A percentile compares a stretch with the other conserved stretches of the same genome.
These are phyloP conservation scores for Caerostris darwini DNA, from an alignment of 1,140 invertebrate genomes.

Conservation along the genomic window DNA sequence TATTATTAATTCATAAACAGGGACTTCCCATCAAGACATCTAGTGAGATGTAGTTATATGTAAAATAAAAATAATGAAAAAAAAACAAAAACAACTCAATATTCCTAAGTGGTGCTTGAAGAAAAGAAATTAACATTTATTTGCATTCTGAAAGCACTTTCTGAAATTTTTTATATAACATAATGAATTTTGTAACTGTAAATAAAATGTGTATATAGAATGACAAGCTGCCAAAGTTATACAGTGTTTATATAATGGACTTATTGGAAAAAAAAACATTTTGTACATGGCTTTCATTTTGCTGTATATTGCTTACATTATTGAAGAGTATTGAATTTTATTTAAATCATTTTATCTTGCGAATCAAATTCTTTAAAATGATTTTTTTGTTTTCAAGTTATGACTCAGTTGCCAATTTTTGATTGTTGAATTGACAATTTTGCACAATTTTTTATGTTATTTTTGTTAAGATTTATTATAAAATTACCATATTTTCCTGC, in stretches of 20 bases:
- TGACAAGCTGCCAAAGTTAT: slow-evolving; percentile 33
- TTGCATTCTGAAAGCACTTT: slow-evolving; percentile 53
- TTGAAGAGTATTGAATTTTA: slow-evolving; percentile 40
- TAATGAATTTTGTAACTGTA: slow-evolving; percentile 67
- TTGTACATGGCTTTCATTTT: slow-evolving; percentile 47
- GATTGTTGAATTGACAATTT: slow-evolving; percentile 34
- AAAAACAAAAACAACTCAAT: neutral
- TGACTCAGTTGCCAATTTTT: slow-evolving; percentile 39
- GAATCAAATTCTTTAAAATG: neutral
- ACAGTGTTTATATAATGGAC: slow-evolving; percentile 53
- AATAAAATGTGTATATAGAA: slow-evolving; percentile 1
- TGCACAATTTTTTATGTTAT: slow-evolving; percentile 62
- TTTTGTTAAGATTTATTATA: slow-evolving; percentile 43
- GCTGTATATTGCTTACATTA: slow-evolving; percentile 48
- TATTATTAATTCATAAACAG: slow-evolving; percentile 34
- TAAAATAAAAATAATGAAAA: neutral
- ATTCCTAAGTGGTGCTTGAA: slow-evolving; percentile 74
- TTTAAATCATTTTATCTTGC: slow-evolving; percentile 26
- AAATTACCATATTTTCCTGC: neutral
- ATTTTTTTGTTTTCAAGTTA: slow-evolving; percentile 45
- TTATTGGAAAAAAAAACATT: neutral
- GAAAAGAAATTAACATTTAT: slow-evolving; percentile 5
- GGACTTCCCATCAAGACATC: slow-evolving; percentile 59
- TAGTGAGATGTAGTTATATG: slow-evolving; percentile 73
- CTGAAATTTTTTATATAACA: slow-evolving; percentile 65